A percentile compares a stretch with the other conserved stretches of the same genome.
Evolutionary conservation across 2,797 vertebrate genomes (phyloP).

Genomic region (Oceanodroma leucorhoa): DNA sequence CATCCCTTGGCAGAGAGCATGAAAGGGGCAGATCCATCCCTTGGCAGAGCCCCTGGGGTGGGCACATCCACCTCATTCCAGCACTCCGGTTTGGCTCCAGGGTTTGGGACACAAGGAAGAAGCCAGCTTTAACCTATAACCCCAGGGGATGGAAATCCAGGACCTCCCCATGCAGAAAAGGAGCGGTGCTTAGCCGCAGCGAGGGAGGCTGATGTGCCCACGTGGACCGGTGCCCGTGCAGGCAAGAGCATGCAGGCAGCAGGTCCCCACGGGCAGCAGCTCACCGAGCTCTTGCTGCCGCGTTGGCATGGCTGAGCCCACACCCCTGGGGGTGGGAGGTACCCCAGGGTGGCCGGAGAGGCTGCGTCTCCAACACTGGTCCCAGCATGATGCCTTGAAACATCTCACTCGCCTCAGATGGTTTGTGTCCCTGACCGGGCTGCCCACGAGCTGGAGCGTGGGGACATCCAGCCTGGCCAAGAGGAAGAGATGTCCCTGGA

Average conservation of each 20-base stretch:
- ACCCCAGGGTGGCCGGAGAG: neutral
- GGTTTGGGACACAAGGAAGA: neutral
- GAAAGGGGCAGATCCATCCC: neutral
- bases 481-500: neutral
- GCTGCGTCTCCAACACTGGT: neutral
- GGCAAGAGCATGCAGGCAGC: neutral
- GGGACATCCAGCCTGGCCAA: neutral
- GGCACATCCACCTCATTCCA: neutral
- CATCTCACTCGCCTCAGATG: neutral
- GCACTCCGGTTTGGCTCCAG: neutral
- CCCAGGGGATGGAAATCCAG: neutral
- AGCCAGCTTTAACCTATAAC: neutral
- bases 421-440: neutral
- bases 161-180: neutral
- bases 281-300: neutral
- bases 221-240: fast-evolving
- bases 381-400: neutral
- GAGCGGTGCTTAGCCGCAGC: neutral
- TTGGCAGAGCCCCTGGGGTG: neutral
- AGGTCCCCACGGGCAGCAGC: neutral
- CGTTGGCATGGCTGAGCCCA: fast-evolving
- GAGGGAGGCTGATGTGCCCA: too few relatives aligned
- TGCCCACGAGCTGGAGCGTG: neutral
- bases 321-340: neutral
- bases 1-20: neutral